Conservation (phyloP, 2,113 vertebrate genomes). For the Balaeniceps rex region DNA sequence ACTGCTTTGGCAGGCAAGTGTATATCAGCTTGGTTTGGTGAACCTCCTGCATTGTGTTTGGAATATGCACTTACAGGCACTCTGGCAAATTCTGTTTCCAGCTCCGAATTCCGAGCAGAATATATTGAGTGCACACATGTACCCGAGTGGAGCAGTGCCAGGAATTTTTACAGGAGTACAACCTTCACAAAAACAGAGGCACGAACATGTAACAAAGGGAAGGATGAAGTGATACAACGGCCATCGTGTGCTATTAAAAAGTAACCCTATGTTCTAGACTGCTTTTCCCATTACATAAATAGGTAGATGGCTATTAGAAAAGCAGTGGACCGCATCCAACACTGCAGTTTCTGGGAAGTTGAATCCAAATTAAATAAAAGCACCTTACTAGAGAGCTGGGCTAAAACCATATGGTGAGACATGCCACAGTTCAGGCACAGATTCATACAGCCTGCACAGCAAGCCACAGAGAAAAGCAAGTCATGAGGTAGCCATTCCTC, state of each 20-base stretch:
- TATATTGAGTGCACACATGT: neutral
- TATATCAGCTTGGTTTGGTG: conserved; percentile 16
- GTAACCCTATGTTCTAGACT: neutral
- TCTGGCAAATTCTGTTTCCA: neutral
- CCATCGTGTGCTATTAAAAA: neutral
- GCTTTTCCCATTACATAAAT: neutral
- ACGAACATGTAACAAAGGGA: neutral
- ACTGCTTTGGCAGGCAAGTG: conserved; percentile 8
- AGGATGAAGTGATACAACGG: neutral
- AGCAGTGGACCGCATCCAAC: neutral
- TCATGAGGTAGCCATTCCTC: neutral
- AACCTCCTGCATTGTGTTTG: neutral
- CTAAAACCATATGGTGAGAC: neutral
- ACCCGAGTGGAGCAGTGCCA: neutral
- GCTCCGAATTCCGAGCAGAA: conserved; percentile 26
- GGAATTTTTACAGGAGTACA: conserved; percentile 8
- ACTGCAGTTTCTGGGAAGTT: neutral
- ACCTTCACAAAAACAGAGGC: conserved; percentile 1
- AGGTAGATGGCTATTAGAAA: neutral
- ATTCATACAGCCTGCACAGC: neutral
- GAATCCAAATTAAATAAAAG: neutral
- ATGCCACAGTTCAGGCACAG: neutral
- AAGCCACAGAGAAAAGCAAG: neutral
- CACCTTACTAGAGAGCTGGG: neutral
- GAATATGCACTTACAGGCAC: neutral